Conservation (phyloP, 2,888 invertebrate species). For the Ennomos erosarius region DNA sequence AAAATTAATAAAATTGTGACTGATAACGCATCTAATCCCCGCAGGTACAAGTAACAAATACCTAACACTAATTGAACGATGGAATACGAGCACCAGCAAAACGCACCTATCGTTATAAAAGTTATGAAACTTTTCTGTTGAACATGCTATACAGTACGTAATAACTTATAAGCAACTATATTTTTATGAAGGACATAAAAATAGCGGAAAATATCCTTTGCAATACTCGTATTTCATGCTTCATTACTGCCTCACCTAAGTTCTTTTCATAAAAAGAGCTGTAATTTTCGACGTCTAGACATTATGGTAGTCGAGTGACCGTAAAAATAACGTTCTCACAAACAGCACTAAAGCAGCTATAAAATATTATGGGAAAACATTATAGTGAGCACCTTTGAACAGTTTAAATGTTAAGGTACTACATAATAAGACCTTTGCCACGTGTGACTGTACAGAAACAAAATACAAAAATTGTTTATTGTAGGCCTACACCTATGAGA, state of each 20-base stretch:
- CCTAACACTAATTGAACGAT: too few relatives aligned
- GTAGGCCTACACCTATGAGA: too few relatives aligned
- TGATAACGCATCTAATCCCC: too few relatives aligned
- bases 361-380: slow-evolving; percentile 26
- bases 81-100: too few relatives aligned
- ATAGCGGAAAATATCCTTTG: slow-evolving; percentile 11
- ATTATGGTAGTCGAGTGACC: slow-evolving; percentile 29
- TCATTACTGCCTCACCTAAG: slow-evolving; percentile 25
- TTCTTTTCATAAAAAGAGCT: slow-evolving; percentile 28
- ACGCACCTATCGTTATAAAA: too few relatives aligned
- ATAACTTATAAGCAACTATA: slow-evolving; percentile 9
- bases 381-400: slow-evolving; percentile 17
- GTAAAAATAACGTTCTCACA: slow-evolving; percentile 31
- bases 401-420: slow-evolving; percentile 11
- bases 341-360: slow-evolving; percentile 27
- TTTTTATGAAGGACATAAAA: slow-evolving; percentile 22
- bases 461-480: not conserved
- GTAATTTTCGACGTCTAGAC: slow-evolving; percentile 29
- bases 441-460: not conserved
- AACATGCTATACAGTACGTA: not conserved
- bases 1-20: too few relatives aligned
- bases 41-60: too few relatives aligned
- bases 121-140: too few relatives aligned
- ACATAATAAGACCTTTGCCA: slow-evolving; percentile 1
- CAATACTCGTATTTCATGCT: slow-evolving; percentile 24